These are phyloP conservation scores for Oreochromis spilurus DNA, from an alignment of 2,113 vertebrate species.

Conservation along the genomic window DNA sequence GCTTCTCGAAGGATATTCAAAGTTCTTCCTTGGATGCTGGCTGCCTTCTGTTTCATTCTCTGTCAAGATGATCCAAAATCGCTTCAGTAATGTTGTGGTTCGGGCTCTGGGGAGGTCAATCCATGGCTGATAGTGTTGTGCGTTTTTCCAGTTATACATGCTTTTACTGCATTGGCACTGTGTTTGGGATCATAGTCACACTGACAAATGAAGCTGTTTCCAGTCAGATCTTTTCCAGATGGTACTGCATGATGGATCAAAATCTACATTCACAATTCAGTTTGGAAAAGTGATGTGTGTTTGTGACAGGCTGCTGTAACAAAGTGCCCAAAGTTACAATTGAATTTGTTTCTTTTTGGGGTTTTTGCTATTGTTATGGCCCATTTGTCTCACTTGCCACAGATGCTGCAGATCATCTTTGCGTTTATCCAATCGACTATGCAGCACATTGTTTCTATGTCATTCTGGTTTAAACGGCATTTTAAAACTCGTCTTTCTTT, in stretches of 20 bases:
- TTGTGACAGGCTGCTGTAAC: neutral
- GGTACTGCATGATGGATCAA: neutral
- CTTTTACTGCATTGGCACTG: neutral
- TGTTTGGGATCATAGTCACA: neutral
- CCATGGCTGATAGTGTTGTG: neutral
- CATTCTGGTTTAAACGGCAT: neutral
- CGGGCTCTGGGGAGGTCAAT: neutral
- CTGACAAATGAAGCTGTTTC: neutral
- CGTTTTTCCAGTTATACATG: fast-evolving
- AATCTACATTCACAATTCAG: neutral
- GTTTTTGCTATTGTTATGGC: fast-evolving
- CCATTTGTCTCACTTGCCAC: neutral
- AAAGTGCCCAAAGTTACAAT: neutral
- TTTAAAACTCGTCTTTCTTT: neutral
- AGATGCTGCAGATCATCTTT: neutral
- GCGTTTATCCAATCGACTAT: neutral
- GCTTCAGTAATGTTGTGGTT: neutral
- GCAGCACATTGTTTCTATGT: neutral
- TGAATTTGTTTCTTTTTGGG: neutral
- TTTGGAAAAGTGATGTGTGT: neutral
- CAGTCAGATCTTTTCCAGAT: neutral
- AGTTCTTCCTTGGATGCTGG: neutral
- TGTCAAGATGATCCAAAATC: neutral
- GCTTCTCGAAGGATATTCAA: neutral
- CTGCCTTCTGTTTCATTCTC: neutral